Conservation (phyloP, 92 coral and sea anemone species). For the Galaxea fascicularis region DNA sequence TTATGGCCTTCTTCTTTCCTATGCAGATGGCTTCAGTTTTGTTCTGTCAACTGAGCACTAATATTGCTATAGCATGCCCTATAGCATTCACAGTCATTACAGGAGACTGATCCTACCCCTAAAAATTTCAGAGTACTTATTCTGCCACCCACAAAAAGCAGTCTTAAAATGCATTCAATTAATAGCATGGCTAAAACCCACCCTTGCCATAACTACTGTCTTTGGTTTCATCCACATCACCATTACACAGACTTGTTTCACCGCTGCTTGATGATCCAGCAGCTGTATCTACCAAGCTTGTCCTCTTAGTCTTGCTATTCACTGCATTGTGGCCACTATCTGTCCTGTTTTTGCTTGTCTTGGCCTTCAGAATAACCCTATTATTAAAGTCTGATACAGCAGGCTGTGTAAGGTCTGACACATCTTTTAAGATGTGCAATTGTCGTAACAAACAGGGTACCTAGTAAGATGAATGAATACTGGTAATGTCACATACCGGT, state of each 20-base stretch:
- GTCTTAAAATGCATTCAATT: no score
- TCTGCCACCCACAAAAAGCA: no score
- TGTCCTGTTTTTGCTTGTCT: slow-evolving; percentile 54
- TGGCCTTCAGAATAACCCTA: slow-evolving; percentile 66
- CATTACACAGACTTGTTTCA: slow-evolving; percentile 59
- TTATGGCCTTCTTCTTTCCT: no score
- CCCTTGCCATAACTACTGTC: slow-evolving; percentile 53
- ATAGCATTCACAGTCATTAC: no score
- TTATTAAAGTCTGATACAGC: slow-evolving; percentile 83
- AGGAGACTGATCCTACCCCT: no score
- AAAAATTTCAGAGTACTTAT: no score
- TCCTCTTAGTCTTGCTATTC: slow-evolving; percentile 61
- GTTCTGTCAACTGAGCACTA: no score
- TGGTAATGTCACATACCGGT: no score
- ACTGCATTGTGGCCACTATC: slow-evolving; percentile 56
- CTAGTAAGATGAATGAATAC: slow-evolving; percentile 24
- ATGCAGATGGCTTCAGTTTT: no score
- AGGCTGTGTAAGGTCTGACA: slow-evolving; percentile 85
- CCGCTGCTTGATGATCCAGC: slow-evolving; percentile 28
- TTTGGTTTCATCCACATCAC: slow-evolving; percentile 56
- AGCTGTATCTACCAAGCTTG: background rate
- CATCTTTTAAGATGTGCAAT: slow-evolving; percentile 84
- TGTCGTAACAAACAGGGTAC: slow-evolving; percentile 89
- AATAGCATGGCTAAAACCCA: no score
- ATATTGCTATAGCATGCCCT: no score